Base-by-base conservation (phyloP, 1,140 invertebrate genomes). In the Meloidogyne hapla region DNA sequence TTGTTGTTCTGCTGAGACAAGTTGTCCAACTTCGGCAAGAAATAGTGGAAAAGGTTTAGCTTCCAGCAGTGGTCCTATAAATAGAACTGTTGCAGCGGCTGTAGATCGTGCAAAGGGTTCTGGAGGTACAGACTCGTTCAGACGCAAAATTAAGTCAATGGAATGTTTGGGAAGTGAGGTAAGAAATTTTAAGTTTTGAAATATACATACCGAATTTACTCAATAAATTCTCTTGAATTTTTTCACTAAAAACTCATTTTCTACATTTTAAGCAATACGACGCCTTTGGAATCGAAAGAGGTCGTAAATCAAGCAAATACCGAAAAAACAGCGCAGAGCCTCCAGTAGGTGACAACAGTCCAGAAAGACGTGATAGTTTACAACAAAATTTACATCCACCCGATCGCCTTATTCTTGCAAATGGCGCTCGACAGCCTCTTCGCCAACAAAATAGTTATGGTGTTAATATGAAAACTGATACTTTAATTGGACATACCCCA, bases 131-230 rank as follows among this genome's bases (percentile, higher is more conserved):
- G 71, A 73, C 13, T 73, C 71, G 21, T 73, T 73, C 15, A 42
- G 71, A 12, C 42, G 71, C 15, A 73, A 73, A n/a, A 73, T 73
- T 61, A 73, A 73, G 28, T 73, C 71, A 12, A 73, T 73, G 71
- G 71, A 73, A 33, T 73, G 71, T 13, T 61, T 73, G 25, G 71
- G 71, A 9, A 73, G 56, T 21, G n/a, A 26, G 45, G 71, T 73
- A 33, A 67, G 18, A 42, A 67, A 67, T 38, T 67, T 33, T 67
- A 67, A 12, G 9, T 13, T 65, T 4, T 65, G 62, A 21, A 63
- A 25, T 40, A 68, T 12, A n/a, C 9, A 21, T 33, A 68, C 66
- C 8, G n/a, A 10, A 68, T 5, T 28, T 5, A 21, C 26, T 68
- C 0, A 2, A 8, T 33, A 68, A 4, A 28, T 13, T 28, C n/a